Percentiles rank a stretch among this genome's conserved stretches.
Evolutionary conservation across 1,140 invertebrate genomes (phyloP).

Genomic region (Drosophila ogumai): DNA sequence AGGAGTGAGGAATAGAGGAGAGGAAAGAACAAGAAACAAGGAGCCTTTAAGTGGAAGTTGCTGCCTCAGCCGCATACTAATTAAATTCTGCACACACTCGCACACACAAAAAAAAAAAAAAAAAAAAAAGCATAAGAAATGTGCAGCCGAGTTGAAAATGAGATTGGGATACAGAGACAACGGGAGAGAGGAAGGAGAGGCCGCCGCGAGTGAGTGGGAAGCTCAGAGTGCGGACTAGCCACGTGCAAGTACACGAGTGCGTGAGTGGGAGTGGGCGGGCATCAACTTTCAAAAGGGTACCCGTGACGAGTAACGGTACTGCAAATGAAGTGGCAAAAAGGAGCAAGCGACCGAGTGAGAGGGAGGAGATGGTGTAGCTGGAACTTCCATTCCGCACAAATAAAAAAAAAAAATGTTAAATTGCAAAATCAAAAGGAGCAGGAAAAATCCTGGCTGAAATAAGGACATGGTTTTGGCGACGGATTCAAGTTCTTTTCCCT

Average conservation of each 20-base stretch:
- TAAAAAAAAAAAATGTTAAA: constrained; percentile 30
- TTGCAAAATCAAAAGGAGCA: constrained; percentile 30
- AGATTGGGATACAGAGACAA: constrained; percentile 11
- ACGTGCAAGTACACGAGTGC: constrained; percentile 25
- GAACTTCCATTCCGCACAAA: constrained; percentile 12
- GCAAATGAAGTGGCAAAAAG: constrained; percentile 65
- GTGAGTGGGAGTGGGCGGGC: constrained; percentile 12
- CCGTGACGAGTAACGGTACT: not conserved
- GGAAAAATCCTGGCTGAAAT: not conserved
- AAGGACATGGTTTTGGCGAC: constrained; percentile 1
- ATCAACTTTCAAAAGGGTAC: constrained; percentile 34
- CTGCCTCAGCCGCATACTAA: constrained; percentile 51
- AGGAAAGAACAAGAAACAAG: constrained; percentile 3
- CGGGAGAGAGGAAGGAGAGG: not conserved
- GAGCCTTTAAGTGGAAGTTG: constrained; percentile 28
- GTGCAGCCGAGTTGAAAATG: constrained; percentile 56
- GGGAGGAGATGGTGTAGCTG: not conserved
- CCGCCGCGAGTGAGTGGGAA: not conserved
- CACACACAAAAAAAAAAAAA: constrained; percentile 22
- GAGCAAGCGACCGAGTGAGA: not conserved
- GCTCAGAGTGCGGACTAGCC: not conserved
- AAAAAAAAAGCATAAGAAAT: constrained; percentile 32
- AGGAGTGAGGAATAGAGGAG: constrained; percentile 3
- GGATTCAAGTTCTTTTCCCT: constrained; percentile 1
- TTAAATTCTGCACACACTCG: constrained; percentile 55